phyloP scores from a whole-genome alignment of 2,113 vertebrate species.

The Xerus inauris region DNA sequence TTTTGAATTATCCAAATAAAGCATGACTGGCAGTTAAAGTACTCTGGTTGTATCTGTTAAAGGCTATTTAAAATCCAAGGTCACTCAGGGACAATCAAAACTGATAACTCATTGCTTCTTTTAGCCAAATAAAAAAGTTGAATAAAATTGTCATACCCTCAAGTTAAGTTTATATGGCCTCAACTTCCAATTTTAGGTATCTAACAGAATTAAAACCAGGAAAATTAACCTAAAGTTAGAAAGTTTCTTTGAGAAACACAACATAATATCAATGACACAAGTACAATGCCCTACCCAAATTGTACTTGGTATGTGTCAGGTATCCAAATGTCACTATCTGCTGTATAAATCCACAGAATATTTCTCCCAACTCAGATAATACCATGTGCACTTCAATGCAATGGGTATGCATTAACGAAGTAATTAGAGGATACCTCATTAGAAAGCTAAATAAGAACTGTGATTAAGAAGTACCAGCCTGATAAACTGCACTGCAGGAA shows the following conservation, averaged over 20 bases:
- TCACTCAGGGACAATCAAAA: constrained; percentile 59
- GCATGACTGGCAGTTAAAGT: constrained; percentile 48
- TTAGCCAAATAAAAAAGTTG: not conserved
- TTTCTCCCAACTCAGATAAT: constrained; percentile 28
- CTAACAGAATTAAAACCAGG: not conserved
- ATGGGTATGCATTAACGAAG: not conserved
- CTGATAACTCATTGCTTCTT: constrained; percentile 46
- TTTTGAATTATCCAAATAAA: constrained; percentile 66
- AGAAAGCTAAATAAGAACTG: not conserved
- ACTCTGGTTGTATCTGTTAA: constrained; percentile 54
- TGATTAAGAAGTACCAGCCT: not conserved
- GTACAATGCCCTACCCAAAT: not conserved
- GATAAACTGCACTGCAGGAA: not conserved
- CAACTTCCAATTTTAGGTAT: constrained; percentile 13
- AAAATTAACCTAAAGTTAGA: constrained; percentile 27
- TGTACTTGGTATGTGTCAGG: not conserved
- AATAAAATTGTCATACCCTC: constrained; percentile 7
- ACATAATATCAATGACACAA: not conserved
- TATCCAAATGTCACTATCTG: constrained; percentile 21
- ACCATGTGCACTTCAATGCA: not conserved
- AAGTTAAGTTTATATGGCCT: constrained; percentile 10
- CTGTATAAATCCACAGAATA: not conserved
- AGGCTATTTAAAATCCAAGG: constrained; percentile 62
- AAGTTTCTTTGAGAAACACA: constrained; percentile 46
- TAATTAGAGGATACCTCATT: not conserved